phyloP scores from a whole-genome alignment of 2,888 invertebrate species.

The Hipparchia semele region DNA sequence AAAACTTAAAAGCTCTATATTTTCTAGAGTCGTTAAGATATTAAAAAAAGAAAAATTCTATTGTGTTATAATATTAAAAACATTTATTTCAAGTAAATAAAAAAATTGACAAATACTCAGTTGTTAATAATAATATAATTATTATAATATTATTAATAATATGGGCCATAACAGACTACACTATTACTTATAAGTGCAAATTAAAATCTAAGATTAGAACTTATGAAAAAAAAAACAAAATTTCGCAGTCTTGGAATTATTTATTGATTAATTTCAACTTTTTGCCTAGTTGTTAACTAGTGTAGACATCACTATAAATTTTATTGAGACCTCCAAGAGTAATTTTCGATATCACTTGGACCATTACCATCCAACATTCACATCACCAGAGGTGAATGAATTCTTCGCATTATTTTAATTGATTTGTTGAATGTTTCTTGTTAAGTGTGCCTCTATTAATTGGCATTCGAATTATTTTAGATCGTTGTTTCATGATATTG shows the following conservation, averaged over 20 bases:
- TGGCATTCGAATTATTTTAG: constrained; percentile 51
- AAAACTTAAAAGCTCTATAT: too few relatives aligned
- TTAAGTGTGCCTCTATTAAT: constrained; percentile 75
- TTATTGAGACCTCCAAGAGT: constrained; percentile 26
- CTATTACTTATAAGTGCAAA: background rate
- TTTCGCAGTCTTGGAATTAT: background rate
- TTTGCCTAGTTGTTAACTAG: background rate
- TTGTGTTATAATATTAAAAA: too few relatives aligned
- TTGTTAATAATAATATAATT: too few relatives aligned
- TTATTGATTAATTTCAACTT: too few relatives aligned
- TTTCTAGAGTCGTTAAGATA: too few relatives aligned
- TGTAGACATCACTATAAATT: constrained; percentile 21
- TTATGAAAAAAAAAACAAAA: too few relatives aligned
- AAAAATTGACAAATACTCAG: too few relatives aligned
- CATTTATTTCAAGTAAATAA: too few relatives aligned
- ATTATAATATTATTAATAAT: too few relatives aligned
- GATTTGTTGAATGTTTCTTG: constrained; percentile 78
- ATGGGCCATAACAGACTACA: too few relatives aligned
- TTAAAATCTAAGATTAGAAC: background rate
- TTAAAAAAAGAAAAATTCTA: too few relatives aligned
- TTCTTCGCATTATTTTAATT: constrained; percentile 79
- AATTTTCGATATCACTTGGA: constrained; percentile 39
- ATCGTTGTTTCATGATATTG: constrained; percentile 19
- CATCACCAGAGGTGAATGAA: constrained; percentile 76
- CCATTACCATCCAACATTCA: constrained; percentile 38